Conservation (phyloP, 2,797 vertebrate genomes). For the Danio choprae region DNA sequence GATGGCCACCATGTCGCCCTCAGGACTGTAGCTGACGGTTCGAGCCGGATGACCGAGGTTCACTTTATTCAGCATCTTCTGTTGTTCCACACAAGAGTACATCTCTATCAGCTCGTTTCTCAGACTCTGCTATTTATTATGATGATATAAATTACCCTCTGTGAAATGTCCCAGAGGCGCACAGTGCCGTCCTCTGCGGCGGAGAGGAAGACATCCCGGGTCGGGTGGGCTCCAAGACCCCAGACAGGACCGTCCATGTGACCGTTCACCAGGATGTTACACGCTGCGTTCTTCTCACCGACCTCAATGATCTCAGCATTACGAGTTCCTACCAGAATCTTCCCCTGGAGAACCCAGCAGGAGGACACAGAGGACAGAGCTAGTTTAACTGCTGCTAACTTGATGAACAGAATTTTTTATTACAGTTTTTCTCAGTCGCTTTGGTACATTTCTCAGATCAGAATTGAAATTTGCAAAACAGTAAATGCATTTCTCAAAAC, state of each 20-base stretch:
- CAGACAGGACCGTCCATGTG: slow-evolving; percentile 96
- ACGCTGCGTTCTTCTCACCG: slow-evolving; percentile 96
- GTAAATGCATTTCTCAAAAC: too few relatives aligned
- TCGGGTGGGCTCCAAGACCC: slow-evolving; percentile 92
- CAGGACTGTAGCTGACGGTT: slow-evolving; percentile 93
- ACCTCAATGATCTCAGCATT: slow-evolving; percentile 97
- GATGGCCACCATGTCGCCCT: slow-evolving; percentile 97
- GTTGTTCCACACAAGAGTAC: slow-evolving; percentile 60
- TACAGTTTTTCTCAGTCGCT: too few relatives aligned
- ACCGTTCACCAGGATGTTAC: slow-evolving; percentile 93
- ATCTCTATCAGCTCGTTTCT: neutral
- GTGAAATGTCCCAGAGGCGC: slow-evolving; percentile 94
- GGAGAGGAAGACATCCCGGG: slow-evolving; percentile 92
- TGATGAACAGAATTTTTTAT: too few relatives aligned
- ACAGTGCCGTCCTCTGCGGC: slow-evolving; percentile 96
- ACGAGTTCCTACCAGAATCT: slow-evolving; percentile 94
- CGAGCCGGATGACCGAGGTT: slow-evolving; percentile 90
- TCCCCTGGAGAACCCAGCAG: slow-evolving; percentile 80
- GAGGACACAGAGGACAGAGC: neutral
- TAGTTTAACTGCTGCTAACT: neutral
- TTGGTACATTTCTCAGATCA: too few relatives aligned
- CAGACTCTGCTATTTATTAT: neutral
- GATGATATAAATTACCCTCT: slow-evolving; percentile 82
- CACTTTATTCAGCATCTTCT: slow-evolving; percentile 98
- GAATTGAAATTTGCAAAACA: too few relatives aligned